Base-by-base conservation (phyloP, 2,113 vertebrate species). In the Agapornis roseicollis region DNA sequence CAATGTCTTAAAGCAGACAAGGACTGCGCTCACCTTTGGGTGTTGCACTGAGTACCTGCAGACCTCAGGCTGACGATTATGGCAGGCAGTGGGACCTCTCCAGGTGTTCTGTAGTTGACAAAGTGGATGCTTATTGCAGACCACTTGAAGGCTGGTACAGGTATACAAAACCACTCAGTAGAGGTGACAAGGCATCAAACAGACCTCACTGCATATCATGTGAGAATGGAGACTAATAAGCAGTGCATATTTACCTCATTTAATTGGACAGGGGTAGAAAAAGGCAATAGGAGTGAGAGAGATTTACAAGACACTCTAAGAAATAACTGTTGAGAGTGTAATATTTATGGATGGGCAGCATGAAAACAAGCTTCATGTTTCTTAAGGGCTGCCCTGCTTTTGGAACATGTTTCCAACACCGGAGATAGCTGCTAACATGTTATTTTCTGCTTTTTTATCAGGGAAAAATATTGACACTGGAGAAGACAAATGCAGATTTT, bases 111-210 rank as follows among this genome's bases (percentile, higher is more conserved):
- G 28, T 13, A 13, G 52, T 25, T 25, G 37, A 27, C 52, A 13
- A 28, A 56, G 47, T 3, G 22, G 19, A 1, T 55, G 10, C 25
- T 28, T 47, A 13, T 1, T 13, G 77, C 58, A 28, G 60, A 25
- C 10, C 56, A 50, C 60, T 41, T 24, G 55, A 47, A 39, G 50
- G n/a, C 29, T 58, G 55, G 5, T 2, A 7, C 0, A 11, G 60
- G 14, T 6, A 6, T 3, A 13, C 0, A 7, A 6, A 6, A 47
- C 33, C 2, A 8, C 17, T 29, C 35, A 11, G n/a, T 1, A n/a
- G 50, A 53, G n/a, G 7, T 23, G 49, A 23, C 0, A 1, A 14
- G 17, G n/a, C 42, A 17, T 19, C 50, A 37, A 5, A 56, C 2
- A 27, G 66, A 44, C 42, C 33, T 5, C 2, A 2, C 1, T 23